Evolutionary conservation across 1,140 invertebrate species (phyloP).

Genomic region (Drosophila auraria): DNA sequence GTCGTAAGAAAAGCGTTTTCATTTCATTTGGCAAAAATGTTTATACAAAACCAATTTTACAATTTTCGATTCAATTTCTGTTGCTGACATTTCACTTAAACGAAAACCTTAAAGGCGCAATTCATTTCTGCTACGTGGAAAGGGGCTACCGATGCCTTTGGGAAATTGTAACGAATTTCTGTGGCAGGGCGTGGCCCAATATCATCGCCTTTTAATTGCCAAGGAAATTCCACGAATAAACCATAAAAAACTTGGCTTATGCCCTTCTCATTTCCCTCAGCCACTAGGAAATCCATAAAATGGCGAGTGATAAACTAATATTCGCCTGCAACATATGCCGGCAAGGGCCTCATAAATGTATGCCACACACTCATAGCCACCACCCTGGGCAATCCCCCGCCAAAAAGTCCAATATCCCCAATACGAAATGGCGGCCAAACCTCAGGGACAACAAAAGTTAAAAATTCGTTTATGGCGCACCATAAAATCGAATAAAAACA

Average conservation of each 20-base stretch:
- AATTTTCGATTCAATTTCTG: slow-evolving; percentile 84
- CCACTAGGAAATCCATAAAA: slow-evolving; percentile 68
- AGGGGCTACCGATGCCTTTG: slow-evolving; percentile 1
- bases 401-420: slow-evolving; percentile 14
- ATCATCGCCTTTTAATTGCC: slow-evolving; percentile 22
- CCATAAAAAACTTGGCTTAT: slow-evolving; percentile 44
- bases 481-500: slow-evolving; percentile 84
- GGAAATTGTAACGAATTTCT: slow-evolving; percentile 13
- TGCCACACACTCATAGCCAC: slow-evolving; percentile 34
- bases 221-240: slow-evolving; percentile 13
- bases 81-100: slow-evolving; percentile 83
- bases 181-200: slow-evolving; percentile 12
- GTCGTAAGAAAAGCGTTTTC: slow-evolving; percentile 80
- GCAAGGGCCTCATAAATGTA: slow-evolving; percentile 52
- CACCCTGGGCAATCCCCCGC: background rate
- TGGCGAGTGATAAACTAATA: slow-evolving; percentile 72
- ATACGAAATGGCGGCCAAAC: slow-evolving; percentile 47
- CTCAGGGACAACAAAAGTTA: slow-evolving; percentile 71
- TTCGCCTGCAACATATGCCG: slow-evolving; percentile 44
- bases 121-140: slow-evolving; percentile 48
- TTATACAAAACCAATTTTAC: slow-evolving; percentile 84
- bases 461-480: slow-evolving; percentile 77
- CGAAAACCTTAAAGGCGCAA: slow-evolving; percentile 84
- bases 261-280: slow-evolving; percentile 38
- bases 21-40: slow-evolving; percentile 82